phyloP scores from a whole-genome alignment of 2,797 vertebrate genomes.

The Pseudomugil gertrudae region DNA sequence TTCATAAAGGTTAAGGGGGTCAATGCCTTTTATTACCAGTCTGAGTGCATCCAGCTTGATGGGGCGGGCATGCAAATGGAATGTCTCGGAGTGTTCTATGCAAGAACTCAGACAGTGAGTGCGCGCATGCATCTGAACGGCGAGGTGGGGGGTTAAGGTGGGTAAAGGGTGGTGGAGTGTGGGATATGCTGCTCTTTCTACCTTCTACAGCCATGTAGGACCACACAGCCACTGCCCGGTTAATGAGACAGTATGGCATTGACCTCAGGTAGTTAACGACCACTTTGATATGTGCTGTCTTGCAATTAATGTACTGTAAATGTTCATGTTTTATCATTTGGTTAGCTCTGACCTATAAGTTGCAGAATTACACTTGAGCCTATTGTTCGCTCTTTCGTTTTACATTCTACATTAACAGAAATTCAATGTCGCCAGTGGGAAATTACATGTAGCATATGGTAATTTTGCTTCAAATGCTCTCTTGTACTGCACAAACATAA shows the following conservation, averaged over 20 bases:
- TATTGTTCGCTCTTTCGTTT: constrained; percentile 47
- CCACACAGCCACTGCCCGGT: constrained; percentile 75
- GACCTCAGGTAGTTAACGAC: constrained; percentile 80
- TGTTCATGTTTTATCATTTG: constrained; percentile 73
- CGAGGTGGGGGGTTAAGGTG: constrained; percentile 69
- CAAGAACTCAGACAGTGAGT: constrained; percentile 77
- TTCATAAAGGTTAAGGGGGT: constrained; percentile 91
- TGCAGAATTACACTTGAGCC: constrained; percentile 43
- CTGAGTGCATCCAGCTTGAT: constrained; percentile 87
- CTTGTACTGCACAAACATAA: constrained; percentile 4
- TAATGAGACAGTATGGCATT: constrained; percentile 83
- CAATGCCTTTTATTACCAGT: constrained; percentile 90
- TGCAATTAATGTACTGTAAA: constrained; percentile 81
- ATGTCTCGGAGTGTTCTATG: constrained; percentile 83
- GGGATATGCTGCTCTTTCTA: constrained; percentile 69
- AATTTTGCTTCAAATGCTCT: constrained; percentile 22
- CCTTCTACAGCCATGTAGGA: constrained; percentile 75
- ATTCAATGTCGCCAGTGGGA: constrained; percentile 25
- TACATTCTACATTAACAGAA: constrained; percentile 56
- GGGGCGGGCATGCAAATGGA: constrained; percentile 87
- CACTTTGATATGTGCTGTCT: constrained; percentile 78
- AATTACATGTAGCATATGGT: constrained; percentile 24
- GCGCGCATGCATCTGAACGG: constrained; percentile 69
- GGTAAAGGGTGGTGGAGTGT: constrained; percentile 56
- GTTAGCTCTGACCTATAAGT: constrained; percentile 75